These are phyloP conservation scores for Anolis apletophallus DNA, from an alignment of 2,797 vertebrate genomes.

Conservation along the genomic window DNA sequence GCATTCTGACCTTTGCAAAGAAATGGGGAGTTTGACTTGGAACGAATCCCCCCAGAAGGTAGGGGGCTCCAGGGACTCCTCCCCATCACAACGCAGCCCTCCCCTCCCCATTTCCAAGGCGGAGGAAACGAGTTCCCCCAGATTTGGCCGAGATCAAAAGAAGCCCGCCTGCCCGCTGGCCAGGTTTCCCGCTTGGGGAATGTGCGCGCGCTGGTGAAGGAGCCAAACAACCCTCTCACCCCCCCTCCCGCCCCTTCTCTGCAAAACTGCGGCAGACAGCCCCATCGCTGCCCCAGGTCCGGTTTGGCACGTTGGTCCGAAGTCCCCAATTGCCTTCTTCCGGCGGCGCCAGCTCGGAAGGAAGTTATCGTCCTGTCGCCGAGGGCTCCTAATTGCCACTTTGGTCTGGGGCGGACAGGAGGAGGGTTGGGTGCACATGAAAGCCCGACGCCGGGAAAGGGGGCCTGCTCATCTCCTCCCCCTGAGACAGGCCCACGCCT, in stretches of 20 bases:
- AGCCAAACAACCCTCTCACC: slow-evolving; percentile 71
- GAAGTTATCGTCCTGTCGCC: slow-evolving; percentile 71
- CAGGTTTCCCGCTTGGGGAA: not conserved
- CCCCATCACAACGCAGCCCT: not conserved
- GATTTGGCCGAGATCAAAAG: slow-evolving; percentile 17
- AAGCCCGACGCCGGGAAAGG: slow-evolving; percentile 69
- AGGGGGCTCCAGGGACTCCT: not conserved
- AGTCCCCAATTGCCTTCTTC: slow-evolving; percentile 79
- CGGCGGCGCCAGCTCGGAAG: slow-evolving; percentile 83
- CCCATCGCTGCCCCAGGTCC: slow-evolving; percentile 50
- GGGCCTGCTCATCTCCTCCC: slow-evolving; percentile 51
- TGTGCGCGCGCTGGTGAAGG: not conserved
- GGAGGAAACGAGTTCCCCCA: not conserved
- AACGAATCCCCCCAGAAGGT: slow-evolving; percentile 12
- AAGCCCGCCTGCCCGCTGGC: not conserved
- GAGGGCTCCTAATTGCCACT: slow-evolving; percentile 76
- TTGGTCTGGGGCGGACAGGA: slow-evolving; percentile 74
- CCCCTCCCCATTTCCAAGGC: not conserved
- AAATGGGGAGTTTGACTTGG: slow-evolving; percentile 12
- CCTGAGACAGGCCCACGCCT: not conserved
- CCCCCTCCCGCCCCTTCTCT: slow-evolving; percentile 29
- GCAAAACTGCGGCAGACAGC: slow-evolving; percentile 64
- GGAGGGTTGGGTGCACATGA: slow-evolving; percentile 79
- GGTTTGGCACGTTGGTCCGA: slow-evolving; percentile 75
- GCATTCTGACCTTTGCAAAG: slow-evolving; percentile 41